Evolutionary conservation across 2,113 vertebrate genomes (phyloP).

Genomic region (Aix galericulata): DNA sequence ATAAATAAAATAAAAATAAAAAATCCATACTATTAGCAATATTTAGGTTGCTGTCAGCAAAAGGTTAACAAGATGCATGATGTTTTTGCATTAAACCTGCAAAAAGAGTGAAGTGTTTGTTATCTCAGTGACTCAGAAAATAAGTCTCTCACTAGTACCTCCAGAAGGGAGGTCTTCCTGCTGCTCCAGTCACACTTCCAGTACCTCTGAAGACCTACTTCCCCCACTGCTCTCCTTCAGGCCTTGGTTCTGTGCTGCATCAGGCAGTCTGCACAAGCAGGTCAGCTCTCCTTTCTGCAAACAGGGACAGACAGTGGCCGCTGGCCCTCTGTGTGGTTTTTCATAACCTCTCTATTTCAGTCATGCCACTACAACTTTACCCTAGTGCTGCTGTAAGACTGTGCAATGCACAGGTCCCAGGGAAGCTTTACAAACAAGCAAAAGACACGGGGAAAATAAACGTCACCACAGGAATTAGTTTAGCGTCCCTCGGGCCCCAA

Average conservation of each 20-base stretch:
- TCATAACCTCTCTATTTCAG: background rate
- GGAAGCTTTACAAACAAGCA: background rate
- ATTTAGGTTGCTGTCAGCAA: background rate
- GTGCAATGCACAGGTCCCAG: background rate
- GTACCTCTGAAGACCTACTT: constrained; percentile 11
- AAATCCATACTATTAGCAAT: background rate
- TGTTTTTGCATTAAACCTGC: background rate
- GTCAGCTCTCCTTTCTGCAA: constrained; percentile 12
- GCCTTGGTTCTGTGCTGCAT: background rate
- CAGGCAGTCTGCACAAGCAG: constrained; percentile 15
- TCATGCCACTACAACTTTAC: background rate
- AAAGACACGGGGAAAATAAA: background rate
- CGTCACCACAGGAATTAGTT: background rate
- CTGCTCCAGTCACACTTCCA: background rate
- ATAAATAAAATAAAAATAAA: background rate
- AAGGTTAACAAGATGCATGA: background rate
- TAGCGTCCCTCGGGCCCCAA: rapidly evolving
- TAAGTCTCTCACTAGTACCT: background rate
- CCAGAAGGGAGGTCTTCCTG: background rate
- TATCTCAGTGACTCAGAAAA: background rate
- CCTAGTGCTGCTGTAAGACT: background rate
- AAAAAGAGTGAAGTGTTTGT: background rate
- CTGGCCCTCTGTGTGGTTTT: constrained; percentile 11
- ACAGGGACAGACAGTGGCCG: background rate
- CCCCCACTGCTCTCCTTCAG: constrained; percentile 4